A percentile compares a stretch with the other conserved stretches of the same genome.
Conservation (phyloP, 2,797 vertebrate species). For the Protosalanx chinensis region DNA sequence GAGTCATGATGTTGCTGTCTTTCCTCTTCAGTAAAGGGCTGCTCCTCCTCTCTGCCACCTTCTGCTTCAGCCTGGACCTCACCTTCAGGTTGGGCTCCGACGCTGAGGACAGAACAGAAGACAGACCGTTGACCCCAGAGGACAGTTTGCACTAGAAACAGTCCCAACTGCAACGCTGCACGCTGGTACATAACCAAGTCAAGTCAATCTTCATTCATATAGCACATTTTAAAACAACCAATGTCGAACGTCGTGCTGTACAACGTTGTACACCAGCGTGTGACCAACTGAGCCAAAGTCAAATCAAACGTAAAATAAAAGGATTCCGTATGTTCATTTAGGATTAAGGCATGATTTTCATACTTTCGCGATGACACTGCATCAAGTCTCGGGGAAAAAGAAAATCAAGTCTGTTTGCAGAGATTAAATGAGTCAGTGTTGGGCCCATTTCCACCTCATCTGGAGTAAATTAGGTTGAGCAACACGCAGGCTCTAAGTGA, state of each 20-base stretch:
- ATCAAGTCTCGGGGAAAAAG: constrained; percentile 35
- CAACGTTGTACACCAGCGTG: no score
- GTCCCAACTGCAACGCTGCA: background rate
- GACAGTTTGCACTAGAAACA: background rate
- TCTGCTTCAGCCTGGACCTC: constrained; percentile 60
- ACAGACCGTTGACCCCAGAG: background rate
- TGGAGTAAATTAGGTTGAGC: constrained; percentile 72
- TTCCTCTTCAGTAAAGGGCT: constrained; percentile 53
- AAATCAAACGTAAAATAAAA: constrained; percentile 8
- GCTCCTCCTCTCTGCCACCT: constrained; percentile 59
- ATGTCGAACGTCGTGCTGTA: no score
- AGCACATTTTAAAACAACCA: no score
- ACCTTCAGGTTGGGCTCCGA: constrained; percentile 60
- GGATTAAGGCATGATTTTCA: constrained; percentile 36
- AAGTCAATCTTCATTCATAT: no score
- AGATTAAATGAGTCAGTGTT: constrained; percentile 65
- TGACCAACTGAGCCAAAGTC: background rate
- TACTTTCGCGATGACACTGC: constrained; percentile 35
- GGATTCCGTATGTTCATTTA: constrained; percentile 28
- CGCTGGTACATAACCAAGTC: background rate
- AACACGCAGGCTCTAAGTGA: constrained; percentile 66
- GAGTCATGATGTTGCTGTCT: constrained; percentile 48
- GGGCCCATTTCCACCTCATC: constrained; percentile 72
- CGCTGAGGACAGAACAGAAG: background rate
- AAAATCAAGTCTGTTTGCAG: constrained; percentile 54